Evolutionary conservation across 2,888 invertebrate species (phyloP).

Genomic region (Thera britannica): DNA sequence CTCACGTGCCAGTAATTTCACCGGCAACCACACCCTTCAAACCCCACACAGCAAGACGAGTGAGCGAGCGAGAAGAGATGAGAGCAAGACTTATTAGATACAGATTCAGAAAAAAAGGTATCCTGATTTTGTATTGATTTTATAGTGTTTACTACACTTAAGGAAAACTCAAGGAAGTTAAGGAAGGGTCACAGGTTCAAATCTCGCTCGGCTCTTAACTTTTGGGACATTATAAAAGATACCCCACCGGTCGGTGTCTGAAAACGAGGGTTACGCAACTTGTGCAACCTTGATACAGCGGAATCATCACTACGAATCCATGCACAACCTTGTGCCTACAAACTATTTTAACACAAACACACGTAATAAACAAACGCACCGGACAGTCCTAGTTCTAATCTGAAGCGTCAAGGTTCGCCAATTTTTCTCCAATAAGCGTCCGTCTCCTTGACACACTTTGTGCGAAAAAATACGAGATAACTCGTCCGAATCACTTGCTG

Average conservation of each 20-base stretch:
- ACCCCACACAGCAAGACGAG: too few relatives aligned
- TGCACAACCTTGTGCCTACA: slow-evolving; percentile 34
- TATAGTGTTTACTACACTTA: too few relatives aligned
- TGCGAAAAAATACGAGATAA: slow-evolving; percentile 56
- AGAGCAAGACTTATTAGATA: too few relatives aligned
- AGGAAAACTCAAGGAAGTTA: too few relatives aligned
- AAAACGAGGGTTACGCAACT: slow-evolving; percentile 3
- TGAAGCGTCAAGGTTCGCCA: slow-evolving; percentile 72
- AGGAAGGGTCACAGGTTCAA: too few relatives aligned
- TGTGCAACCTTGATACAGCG: slow-evolving; percentile 3
- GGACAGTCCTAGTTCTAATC: slow-evolving; percentile 77
- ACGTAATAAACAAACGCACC: slow-evolving; percentile 62
- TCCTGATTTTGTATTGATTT: too few relatives aligned
- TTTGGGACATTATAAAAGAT: too few relatives aligned
- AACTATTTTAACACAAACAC: slow-evolving; percentile 47
- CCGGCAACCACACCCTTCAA: too few relatives aligned
- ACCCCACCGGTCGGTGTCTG: neutral
- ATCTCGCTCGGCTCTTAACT: too few relatives aligned
- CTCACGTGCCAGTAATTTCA: too few relatives aligned
- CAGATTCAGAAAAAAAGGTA: too few relatives aligned
- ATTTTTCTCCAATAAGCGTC: slow-evolving; percentile 73
- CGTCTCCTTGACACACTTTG: slow-evolving; percentile 76
- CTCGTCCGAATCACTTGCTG: slow-evolving; percentile 36
- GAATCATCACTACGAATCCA: slow-evolving; percentile 18
- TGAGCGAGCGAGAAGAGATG: too few relatives aligned